Percentiles rank a stretch among this genome's conserved stretches.
phyloP scores from a whole-genome alignment of 2,797 vertebrate genomes.

The Manis javanica region DNA sequence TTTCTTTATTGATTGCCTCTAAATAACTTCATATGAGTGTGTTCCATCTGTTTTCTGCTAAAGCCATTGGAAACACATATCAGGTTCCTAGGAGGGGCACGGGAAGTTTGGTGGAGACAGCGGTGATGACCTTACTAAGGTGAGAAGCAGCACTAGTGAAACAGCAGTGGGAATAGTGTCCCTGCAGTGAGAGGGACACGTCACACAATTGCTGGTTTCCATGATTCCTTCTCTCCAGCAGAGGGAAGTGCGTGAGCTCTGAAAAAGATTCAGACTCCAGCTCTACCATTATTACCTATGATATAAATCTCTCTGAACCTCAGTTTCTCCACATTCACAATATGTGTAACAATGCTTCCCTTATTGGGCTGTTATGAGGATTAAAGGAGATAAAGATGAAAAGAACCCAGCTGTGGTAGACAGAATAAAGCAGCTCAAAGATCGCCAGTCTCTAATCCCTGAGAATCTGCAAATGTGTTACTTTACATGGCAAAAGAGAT shows the following conservation, averaged over 20 bases:
- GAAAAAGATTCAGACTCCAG: background rate
- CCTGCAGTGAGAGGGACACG: fast-evolving
- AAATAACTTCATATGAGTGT: background rate
- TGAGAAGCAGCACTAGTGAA: background rate
- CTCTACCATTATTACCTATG: background rate
- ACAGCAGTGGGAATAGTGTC: background rate
- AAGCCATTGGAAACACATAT: background rate
- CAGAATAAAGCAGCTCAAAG: background rate
- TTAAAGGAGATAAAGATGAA: background rate
- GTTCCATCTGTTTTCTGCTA: background rate
- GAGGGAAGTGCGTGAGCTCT: background rate
- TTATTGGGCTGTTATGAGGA: background rate
- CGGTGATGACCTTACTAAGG: background rate
- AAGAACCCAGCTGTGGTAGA: background rate
- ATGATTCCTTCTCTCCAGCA: background rate
- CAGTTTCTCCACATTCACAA: background rate
- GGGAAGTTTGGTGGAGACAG: background rate
- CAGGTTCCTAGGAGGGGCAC: background rate
- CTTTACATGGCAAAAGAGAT: background rate
- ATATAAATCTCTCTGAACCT: background rate
- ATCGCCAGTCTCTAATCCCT: background rate
- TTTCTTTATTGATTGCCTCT: background rate
- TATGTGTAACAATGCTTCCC: background rate
- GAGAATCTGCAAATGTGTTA: background rate
- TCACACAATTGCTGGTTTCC: background rate